Base-by-base conservation (phyloP, 1,140 invertebrate genomes). In the Ctenoplectra terminalis region DNA sequence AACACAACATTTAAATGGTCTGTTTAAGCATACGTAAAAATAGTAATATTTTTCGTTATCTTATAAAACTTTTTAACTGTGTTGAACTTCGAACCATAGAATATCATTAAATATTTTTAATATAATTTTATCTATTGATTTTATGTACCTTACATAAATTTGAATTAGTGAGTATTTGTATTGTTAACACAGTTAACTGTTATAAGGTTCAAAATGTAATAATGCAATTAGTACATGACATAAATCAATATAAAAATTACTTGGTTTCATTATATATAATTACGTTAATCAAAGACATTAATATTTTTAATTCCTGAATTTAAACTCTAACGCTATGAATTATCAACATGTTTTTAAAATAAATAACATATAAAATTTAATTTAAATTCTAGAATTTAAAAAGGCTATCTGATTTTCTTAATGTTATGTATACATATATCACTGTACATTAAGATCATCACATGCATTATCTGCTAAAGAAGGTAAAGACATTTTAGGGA, bases 401-500 rank as follows among this genome's bases (percentile, higher is more conserved):
- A 26, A 48, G 31, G 43, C 15, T 48, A 31, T 34, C 15, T 23
- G 46, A 43, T 17, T 61, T 29, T 56, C 26, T 73, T 43, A 60
- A 60, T 29, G 20, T 73, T 34, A 23, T n/a, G 48, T 48, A n/a
- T 48, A 43, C 40, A 26, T 56, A 40, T 46, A 74, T 74, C 20
- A 63, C 23, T 67, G 26, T 50, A 76, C 17, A 78, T 50, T 46
- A 70, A 60, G 11, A 58, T 70, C n/a, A 37, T 69, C 29, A 15
- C 66, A 69, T 23, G 26, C 29, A 46, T 77, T 56, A 69, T 58
- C 5, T 43, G 34, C 29, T 70, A 43, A 48, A 78, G 31, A 54
- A 64, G 75, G 67, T 54, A 78, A 61, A 78, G n/a, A 40, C 29
- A 70, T 78, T 48, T 78, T 70, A 78, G 6, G 52, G 76, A 71